phyloP scores from a whole-genome alignment of 2,888 invertebrate species.

The Pheosia gnoma region DNA sequence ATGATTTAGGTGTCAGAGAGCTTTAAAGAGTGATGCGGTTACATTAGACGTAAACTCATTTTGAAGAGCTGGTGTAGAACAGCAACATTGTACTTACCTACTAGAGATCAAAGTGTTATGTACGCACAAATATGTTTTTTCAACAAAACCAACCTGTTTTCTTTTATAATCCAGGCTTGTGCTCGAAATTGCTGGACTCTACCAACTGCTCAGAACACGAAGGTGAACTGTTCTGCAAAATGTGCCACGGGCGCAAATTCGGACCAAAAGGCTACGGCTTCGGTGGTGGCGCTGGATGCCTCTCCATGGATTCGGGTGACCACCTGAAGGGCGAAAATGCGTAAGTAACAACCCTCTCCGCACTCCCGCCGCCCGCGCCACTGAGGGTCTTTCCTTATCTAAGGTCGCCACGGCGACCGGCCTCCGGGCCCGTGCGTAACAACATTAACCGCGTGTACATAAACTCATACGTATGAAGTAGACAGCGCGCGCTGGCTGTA shows the following conservation, averaged over 20 bases:
- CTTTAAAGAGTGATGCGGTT: too few relatives aligned
- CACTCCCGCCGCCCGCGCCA: constrained; percentile 82
- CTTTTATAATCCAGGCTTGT: constrained; percentile 88
- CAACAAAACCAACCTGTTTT: constrained; percentile 8
- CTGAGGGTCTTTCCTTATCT: constrained; percentile 85
- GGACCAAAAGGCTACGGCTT: constrained; percentile 99
- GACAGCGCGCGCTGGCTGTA: constrained; percentile 82
- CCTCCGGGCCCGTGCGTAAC: constrained; percentile 81
- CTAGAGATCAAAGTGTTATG: too few relatives aligned
- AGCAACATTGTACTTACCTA: too few relatives aligned
- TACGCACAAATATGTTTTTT: too few relatives aligned
- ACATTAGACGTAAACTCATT: too few relatives aligned
- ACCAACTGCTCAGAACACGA: constrained; percentile 99
- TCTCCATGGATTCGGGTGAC: constrained; percentile 97
- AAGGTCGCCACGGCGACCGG: constrained; percentile 74
- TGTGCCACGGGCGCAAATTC: constrained; percentile 98
- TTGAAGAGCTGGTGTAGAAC: too few relatives aligned
- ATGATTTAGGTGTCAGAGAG: too few relatives aligned
- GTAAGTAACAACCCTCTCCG: constrained; percentile 86
- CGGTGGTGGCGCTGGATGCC: constrained; percentile 98
- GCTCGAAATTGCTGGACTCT: constrained; percentile 98
- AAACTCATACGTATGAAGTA: constrained; percentile 74
- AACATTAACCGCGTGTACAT: constrained; percentile 83
- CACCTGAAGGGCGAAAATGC: constrained; percentile 89
- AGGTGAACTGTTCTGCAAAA: constrained; percentile 98